Evolutionary conservation across 2,113 vertebrate genomes (phyloP), one percentile per base, ranked within the genome.

Genomic region (Scatophagus argus): DNA sequence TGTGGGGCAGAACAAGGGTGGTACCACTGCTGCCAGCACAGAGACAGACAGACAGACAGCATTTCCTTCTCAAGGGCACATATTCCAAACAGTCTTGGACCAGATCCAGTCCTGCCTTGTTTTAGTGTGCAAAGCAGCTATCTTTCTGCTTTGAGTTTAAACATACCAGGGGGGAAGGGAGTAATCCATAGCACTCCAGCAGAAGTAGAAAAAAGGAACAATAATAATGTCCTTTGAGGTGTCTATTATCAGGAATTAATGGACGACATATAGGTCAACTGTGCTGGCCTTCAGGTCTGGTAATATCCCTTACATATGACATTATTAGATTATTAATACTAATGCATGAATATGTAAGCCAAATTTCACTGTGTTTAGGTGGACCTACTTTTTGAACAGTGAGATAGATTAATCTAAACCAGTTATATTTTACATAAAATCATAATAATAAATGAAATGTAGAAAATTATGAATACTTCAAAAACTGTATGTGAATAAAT

Each of bases 1-100:
- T 74, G 83, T 79, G 81, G 79, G 85, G 66, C 84, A 88, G 43
- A 85, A 79, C 70, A 67, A 78, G 81, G 67, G 77, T 83, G 82
- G 70, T 80, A 81, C 66, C 58, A 29, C 65, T 65, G 62, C 86
- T 87, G 83, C 77, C 85, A 90, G 77, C 32, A 65, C 56, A n/a
- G n/a, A n/a, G n/a, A n/a, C n/a, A n/a, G n/a, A n/a, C n/a, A 80
- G 72, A 79, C 81, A 59, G 80, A 69, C 86, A 87, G 56, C 66
- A 51, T 77, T 78, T 76, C 49, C 61, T 49, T 82, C 81, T 88
- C 84, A 84, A 77, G 82, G 82, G 71, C 68, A 84, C 54, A 73
- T 43, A 73, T 14, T 52, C 23, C 49, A 52, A 77, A 74, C 67
- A 43, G 29, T 74, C 66, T 79, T 75, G 74, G 67, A 75, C 61